These are phyloP conservation scores for Isichthys henryi DNA, from an alignment of 2,113 vertebrate species.

Conservation along the genomic window DNA sequence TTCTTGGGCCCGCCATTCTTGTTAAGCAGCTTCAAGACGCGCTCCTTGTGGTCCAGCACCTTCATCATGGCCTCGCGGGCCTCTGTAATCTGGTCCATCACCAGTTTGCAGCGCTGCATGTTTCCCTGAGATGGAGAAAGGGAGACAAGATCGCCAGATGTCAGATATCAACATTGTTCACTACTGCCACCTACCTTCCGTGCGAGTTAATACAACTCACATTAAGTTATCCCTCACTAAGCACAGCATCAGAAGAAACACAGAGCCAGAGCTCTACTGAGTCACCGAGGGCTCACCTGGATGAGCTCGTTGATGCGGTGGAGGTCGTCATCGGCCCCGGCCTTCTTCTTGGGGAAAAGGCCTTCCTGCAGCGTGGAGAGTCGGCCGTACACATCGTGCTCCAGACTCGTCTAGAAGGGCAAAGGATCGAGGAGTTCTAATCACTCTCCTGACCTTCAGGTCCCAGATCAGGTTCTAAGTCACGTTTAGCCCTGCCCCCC, in stretches of 20 bases:
- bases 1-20: constrained; percentile 92
- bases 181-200: neutral
- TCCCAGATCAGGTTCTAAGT: neutral
- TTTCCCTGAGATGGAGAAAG: constrained; percentile 71
- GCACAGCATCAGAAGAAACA: neutral
- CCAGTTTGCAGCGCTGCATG: constrained; percentile 98
- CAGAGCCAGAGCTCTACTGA: neutral
- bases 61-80: constrained; percentile 98
- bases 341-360: constrained; percentile 96
- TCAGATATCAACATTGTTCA: neutral
- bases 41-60: constrained; percentile 95
- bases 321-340: constrained; percentile 82
- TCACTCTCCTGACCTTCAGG: neutral
- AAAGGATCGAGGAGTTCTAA: neutral
- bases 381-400: constrained; percentile 90
- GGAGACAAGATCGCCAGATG: neutral
- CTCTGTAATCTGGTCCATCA: constrained; percentile 98
- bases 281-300: constrained; percentile 66
- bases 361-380: constrained; percentile 90
- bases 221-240: neutral
- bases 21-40: constrained; percentile 95
- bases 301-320: constrained; percentile 96
- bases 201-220: neutral
- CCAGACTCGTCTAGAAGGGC: constrained; percentile 76
- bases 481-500: neutral